phyloP scores from a whole-genome alignment of 2,797 vertebrate species.

The Perodicticus potto region DNA sequence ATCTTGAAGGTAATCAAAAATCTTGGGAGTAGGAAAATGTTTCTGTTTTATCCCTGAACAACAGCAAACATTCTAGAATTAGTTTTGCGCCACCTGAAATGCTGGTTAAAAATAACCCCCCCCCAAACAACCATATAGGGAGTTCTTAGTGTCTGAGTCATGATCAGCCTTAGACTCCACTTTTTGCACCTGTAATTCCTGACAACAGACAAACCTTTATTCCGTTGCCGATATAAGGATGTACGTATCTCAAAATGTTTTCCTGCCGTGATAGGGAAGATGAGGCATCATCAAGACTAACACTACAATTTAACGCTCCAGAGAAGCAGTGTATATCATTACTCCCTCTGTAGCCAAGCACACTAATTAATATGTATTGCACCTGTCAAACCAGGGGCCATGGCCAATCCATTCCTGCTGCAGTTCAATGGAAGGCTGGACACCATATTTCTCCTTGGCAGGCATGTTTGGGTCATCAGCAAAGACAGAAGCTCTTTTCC shows the following conservation, averaged over 20 bases:
- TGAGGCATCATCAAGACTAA: slow-evolving; percentile 91
- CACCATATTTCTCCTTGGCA: slow-evolving; percentile 91
- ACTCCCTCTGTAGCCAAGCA: slow-evolving; percentile 90
- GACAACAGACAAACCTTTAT: slow-evolving; percentile 86
- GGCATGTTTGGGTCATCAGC: slow-evolving; percentile 91
- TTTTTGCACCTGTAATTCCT: slow-evolving; percentile 83
- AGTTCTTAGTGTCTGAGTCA: slow-evolving; percentile 56
- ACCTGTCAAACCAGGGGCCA: slow-evolving; percentile 91
- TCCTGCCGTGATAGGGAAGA: slow-evolving; percentile 89
- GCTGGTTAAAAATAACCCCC: slow-evolving; percentile 47
- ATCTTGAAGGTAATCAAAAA: slow-evolving; percentile 76
- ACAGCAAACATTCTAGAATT: slow-evolving; percentile 71
- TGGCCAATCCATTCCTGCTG: slow-evolving; percentile 90
- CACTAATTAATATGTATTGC: slow-evolving; percentile 93
- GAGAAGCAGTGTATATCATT: slow-evolving; percentile 91
- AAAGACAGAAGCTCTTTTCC: slow-evolving; percentile 89
- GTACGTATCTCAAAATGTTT: slow-evolving; percentile 87
- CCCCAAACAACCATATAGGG: not conserved
- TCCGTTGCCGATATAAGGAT: slow-evolving; percentile 83
- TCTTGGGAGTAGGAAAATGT: slow-evolving; percentile 71
- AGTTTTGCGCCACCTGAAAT: slow-evolving; percentile 77
- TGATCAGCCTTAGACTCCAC: slow-evolving; percentile 30
- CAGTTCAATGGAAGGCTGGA: slow-evolving; percentile 91
- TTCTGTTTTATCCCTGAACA: slow-evolving; percentile 78
- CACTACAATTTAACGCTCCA: slow-evolving; percentile 92